These are phyloP conservation scores for Alfaro cultratus DNA, from an alignment of 2,797 vertebrate species.

Conservation along the genomic window DNA sequence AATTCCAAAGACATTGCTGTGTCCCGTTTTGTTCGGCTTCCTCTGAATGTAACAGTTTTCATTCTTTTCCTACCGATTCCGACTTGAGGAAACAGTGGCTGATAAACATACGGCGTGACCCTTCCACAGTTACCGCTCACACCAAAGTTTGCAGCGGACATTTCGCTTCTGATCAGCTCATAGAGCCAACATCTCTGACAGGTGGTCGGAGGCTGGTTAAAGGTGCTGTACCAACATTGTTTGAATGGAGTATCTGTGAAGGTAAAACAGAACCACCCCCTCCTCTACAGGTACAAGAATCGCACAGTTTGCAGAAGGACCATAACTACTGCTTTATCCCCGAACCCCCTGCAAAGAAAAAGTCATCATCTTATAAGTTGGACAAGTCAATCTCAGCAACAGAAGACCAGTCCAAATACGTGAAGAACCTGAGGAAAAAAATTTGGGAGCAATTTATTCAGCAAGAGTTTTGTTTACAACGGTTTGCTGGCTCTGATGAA, in stretches of 20 bases:
- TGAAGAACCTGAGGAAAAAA: neutral
- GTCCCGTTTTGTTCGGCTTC: neutral
- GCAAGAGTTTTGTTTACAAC: constrained; percentile 2
- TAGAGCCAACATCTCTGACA: neutral
- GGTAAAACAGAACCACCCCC: neutral
- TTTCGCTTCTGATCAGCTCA: neutral
- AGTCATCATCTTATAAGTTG: neutral
- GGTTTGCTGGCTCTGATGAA: neutral
- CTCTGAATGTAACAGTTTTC: neutral
- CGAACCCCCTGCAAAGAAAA: too few relatives aligned
- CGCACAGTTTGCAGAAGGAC: neutral
- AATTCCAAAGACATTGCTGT: neutral
- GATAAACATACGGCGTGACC: neutral
- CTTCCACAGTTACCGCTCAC: neutral
- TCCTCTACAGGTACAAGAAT: neutral
- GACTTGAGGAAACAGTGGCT: neutral
- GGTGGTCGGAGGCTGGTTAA: neutral
- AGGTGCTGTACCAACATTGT: neutral
- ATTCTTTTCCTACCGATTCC: neutral
- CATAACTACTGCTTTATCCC: neutral
- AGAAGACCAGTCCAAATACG: neutral
- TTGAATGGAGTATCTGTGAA: neutral
- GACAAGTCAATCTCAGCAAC: neutral
- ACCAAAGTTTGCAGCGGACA: neutral
- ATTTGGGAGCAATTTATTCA: neutral